Evolutionary conservation across 2,888 invertebrate genomes (phyloP).

Genomic region (Aphelenchoides bicaudatus): DNA sequence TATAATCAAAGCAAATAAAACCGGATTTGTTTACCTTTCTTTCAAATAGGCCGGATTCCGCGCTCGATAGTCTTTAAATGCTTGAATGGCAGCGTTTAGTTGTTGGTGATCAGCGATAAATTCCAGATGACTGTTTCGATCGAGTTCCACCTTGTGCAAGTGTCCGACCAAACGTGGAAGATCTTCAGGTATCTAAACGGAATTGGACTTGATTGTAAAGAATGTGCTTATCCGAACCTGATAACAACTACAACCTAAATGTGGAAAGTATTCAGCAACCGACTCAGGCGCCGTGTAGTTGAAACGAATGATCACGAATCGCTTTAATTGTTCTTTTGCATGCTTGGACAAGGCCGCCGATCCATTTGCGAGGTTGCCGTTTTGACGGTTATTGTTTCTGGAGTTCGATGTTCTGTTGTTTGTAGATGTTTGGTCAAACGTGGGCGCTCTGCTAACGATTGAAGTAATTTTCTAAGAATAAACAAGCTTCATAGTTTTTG

Average conservation of each 20-base stretch:
- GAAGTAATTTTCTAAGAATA: background rate
- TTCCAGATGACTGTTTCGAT: background rate
- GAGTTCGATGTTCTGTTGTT: conserved; percentile 13
- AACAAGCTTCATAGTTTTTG: background rate
- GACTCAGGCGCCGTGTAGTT: conserved; percentile 27
- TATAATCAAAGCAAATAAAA: too few relatives aligned
- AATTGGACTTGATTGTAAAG: too few relatives aligned
- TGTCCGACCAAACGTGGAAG: conserved; percentile 24
- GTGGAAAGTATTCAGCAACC: conserved; percentile 34
- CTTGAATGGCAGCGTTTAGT: background rate
- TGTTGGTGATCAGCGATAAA: background rate
- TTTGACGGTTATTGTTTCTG: background rate
- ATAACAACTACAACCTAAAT: conserved; percentile 22
- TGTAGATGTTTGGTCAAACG: background rate
- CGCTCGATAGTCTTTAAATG: background rate
- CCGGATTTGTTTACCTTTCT: too few relatives aligned
- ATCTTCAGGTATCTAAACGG: too few relatives aligned
- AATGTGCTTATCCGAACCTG: too few relatives aligned
- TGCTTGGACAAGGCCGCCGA: too few relatives aligned
- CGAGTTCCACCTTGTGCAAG: conserved; percentile 21
- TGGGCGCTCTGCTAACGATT: conserved; percentile 6
- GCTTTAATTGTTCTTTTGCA: conserved; percentile 14
- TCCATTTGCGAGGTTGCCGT: background rate
- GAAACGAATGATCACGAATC: conserved; percentile 36
- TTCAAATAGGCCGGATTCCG: conserved; percentile 4